Base-by-base conservation (phyloP, 1,140 invertebrate genomes). In the Drosophila funebris region DNA sequence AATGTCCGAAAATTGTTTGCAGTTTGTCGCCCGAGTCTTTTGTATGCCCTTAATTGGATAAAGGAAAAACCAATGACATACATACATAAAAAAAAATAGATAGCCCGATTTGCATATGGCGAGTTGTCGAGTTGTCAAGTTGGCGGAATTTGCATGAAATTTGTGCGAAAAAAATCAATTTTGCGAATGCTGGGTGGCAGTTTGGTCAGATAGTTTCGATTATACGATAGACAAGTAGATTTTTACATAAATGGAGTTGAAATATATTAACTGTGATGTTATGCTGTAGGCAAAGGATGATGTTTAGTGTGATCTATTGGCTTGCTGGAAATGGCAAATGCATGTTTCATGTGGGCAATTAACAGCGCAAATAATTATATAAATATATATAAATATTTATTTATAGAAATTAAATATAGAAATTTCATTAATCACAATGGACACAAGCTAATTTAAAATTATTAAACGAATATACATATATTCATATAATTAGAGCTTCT, bases 41-140 rank as follows among this genome's bases (percentile, higher is more conserved):
- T 83, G 56, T 77, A 41, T 70, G 64, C 57, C 79, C 68, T 82
- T 82, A 82, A 83, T 82, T 78, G 79, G 70, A 64, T 73, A 82
- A 58, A 43, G 64, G 64, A 71, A 78, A 78, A 71, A 83, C 39
- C 20, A 43, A 56, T 66, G 64, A 64, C 70, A 82, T 82, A 70
- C 69, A 78, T 67, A 78, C 61, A 83, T 63, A 56, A 75, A n/a
- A n/a, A n/a, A n/a, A n/a, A 61, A 48, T 48, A 70, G 70, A 69
- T 58, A 54, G 14, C 46, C 39, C 36, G 20, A 82, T 82, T 82
- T 78, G 80, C 79, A 82, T 82, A 67, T 56, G 41, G 5, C 13
- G 53, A 78, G 71, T 72, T 82, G 79, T 57, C 61, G 52, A n/a
- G n/a, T n/a, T n/a, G 41, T n/a, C 13, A 46, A 78, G 71, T 72